Percentiles rank a stretch among this genome's conserved stretches.
Evolutionary conservation across 2,797 vertebrate genomes (phyloP).

Genomic region (Forpus xanthops): DNA sequence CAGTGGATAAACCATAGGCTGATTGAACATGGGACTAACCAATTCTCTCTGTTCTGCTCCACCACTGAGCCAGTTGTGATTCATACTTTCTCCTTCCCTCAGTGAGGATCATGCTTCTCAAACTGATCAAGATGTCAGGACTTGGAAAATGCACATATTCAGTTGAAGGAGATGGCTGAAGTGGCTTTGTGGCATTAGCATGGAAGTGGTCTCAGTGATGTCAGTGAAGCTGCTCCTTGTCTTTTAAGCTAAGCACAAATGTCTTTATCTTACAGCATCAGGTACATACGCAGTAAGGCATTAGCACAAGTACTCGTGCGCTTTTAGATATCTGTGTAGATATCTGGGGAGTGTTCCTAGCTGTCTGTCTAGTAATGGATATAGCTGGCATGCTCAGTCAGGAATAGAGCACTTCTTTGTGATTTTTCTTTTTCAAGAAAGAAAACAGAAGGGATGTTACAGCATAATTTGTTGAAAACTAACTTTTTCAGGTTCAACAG

Average conservation of each 20-base stretch:
- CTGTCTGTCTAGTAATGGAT: neutral
- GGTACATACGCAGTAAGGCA: neutral
- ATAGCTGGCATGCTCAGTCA: neutral
- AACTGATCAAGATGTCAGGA: neutral
- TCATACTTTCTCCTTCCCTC: neutral
- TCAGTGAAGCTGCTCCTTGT: neutral
- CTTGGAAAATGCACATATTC: neutral
- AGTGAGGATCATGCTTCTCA: neutral
- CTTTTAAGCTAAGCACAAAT: neutral
- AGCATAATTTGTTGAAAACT: neutral
- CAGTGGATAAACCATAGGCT: neutral
- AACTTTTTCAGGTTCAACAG: neutral
- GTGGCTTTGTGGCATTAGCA: neutral
- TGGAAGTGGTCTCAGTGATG: neutral
- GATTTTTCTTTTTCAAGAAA: neutral
- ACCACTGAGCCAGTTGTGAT: neutral
- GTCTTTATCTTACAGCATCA: neutral
- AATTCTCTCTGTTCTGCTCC: neutral
- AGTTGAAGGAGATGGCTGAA: neutral
- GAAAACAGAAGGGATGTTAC: neutral
- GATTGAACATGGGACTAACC: neutral
- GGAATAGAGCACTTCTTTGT: neutral
- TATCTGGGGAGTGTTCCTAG: neutral
- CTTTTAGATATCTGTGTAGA: neutral
- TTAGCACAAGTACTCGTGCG: neutral